Conservation (phyloP, 2,888 invertebrate genomes). For the Sthenelais limicola region DNA sequence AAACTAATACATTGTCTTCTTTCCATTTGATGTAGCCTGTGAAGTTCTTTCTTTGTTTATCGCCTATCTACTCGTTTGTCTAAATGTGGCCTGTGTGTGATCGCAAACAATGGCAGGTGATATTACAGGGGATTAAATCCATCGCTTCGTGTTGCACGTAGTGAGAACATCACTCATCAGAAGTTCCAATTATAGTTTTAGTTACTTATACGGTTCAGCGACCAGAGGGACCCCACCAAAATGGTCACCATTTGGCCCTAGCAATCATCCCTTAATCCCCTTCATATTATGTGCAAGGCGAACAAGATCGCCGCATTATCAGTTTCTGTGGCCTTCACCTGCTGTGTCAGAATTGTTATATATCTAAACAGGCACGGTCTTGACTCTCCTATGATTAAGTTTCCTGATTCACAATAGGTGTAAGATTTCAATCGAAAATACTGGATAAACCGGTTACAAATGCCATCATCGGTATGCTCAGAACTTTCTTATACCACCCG, state of each 20-base stretch:
- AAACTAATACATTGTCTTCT: too few species aligned
- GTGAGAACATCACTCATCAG: too few species aligned
- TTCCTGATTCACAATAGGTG: not conserved
- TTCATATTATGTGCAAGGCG: constrained; percentile 14
- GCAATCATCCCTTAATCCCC: constrained; percentile 16
- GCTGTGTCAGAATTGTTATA: not conserved
- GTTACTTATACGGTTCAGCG: not conserved
- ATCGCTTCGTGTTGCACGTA: too few species aligned
- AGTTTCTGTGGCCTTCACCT: constrained; percentile 17
- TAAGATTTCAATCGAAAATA: constrained; percentile 7
- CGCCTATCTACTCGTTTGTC: too few species aligned
- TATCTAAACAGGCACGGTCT: too few species aligned
- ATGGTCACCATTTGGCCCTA: not conserved
- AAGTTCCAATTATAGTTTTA: constrained; percentile 31
- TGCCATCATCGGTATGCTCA: constrained; percentile 1
- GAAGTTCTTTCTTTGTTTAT: too few species aligned
- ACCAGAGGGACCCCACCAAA: not conserved
- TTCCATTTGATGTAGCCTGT: too few species aligned
- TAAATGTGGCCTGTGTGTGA: too few species aligned
- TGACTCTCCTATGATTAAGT: constrained; percentile 19
- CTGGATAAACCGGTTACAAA: not conserved
- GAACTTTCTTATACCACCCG: constrained; percentile 9
- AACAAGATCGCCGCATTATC: not conserved
- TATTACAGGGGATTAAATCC: too few species aligned
- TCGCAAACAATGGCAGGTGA: too few species aligned